Evolutionary conservation across 2,888 invertebrate species (phyloP).

Genomic region (Morpho deidamia): DNA sequence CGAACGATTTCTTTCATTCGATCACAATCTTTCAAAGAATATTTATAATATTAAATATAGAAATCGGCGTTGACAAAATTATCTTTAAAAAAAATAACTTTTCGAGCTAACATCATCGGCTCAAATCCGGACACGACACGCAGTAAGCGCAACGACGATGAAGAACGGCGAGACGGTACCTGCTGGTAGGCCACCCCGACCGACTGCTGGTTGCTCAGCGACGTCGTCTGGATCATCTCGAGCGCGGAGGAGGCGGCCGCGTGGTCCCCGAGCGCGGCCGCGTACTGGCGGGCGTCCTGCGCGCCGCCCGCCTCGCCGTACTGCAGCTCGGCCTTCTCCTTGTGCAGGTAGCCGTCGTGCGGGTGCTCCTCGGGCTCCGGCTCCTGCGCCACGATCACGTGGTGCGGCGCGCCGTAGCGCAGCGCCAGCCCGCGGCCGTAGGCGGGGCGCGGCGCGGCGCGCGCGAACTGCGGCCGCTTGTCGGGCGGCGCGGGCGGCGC

Average conservation of each 20-base stretch:
- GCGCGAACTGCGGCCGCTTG: conserved; percentile 41
- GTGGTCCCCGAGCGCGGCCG: conserved; percentile 47
- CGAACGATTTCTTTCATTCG: too few relatives aligned
- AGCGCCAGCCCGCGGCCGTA: conserved; percentile 48
- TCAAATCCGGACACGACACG: too few relatives aligned
- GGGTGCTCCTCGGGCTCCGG: conserved; percentile 44
- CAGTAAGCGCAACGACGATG: too few relatives aligned
- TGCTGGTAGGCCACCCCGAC: conserved; percentile 63
- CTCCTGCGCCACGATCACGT: conserved; percentile 54
- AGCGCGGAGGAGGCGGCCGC: conserved; percentile 41
- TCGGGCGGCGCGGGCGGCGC: conserved; percentile 36
- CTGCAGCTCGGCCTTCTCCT: conserved; percentile 45
- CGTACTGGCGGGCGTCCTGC: conserved; percentile 28
- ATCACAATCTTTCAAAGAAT: too few relatives aligned
- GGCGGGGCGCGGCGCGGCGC: conserved; percentile 30
- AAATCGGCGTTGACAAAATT: too few relatives aligned
- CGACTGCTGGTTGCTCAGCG: conserved; percentile 59
- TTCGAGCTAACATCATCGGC: too few relatives aligned
- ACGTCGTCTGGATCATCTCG: conserved; percentile 62
- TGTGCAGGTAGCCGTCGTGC: conserved; percentile 52
- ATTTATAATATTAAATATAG: too few relatives aligned
- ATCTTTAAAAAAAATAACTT: too few relatives aligned
- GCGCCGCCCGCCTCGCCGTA: conserved; percentile 18
- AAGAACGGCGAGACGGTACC: conserved; percentile 14
- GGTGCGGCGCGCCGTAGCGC: conserved; percentile 57